A percentile compares a stretch with the other conserved stretches of the same genome.
Evolutionary conservation across 2,113 vertebrate species (phyloP).

Genomic region (Cercocebus atys): DNA sequence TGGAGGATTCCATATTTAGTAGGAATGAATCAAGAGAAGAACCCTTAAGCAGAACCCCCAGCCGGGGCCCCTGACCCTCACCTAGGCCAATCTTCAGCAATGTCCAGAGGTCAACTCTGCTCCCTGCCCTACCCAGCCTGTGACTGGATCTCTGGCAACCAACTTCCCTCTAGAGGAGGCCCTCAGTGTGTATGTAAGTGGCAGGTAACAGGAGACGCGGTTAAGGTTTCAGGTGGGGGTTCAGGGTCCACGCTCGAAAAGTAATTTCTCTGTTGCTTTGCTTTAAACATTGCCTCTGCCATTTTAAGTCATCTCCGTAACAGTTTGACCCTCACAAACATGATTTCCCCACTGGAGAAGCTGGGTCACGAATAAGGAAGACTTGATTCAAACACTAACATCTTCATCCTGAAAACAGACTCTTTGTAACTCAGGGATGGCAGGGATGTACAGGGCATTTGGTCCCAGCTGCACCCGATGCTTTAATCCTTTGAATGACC

Average conservation of each 20-base stretch:
- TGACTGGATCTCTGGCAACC: not conserved
- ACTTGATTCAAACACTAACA: not conserved
- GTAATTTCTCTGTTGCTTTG: not conserved
- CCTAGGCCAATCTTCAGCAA: fast-evolving
- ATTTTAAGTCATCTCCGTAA: slow-evolving; percentile 27
- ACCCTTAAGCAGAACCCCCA: fast-evolving
- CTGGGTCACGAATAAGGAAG: not conserved
- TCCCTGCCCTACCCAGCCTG: not conserved
- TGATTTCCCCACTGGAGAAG: not conserved
- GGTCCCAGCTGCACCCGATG: not conserved
- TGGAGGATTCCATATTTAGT: not conserved
- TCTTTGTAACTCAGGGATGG: not conserved
- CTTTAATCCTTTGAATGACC: not conserved
- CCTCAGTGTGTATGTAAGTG: fast-evolving
- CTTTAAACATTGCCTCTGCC: not conserved
- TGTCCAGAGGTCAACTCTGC: not conserved
- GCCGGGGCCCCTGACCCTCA: fast-evolving
- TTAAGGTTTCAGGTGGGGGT: not conserved
- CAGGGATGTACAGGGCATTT: not conserved
- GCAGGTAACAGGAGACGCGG: not conserved
- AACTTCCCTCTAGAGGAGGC: not conserved
- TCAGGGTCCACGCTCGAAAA: fast-evolving
- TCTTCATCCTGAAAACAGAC: not conserved
- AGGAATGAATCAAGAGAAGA: not conserved
- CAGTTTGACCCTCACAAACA: not conserved